These are phyloP conservation scores for Scaptomyza reducta DNA, from an alignment of 2,888 invertebrate genomes.

Conservation along the genomic window DNA sequence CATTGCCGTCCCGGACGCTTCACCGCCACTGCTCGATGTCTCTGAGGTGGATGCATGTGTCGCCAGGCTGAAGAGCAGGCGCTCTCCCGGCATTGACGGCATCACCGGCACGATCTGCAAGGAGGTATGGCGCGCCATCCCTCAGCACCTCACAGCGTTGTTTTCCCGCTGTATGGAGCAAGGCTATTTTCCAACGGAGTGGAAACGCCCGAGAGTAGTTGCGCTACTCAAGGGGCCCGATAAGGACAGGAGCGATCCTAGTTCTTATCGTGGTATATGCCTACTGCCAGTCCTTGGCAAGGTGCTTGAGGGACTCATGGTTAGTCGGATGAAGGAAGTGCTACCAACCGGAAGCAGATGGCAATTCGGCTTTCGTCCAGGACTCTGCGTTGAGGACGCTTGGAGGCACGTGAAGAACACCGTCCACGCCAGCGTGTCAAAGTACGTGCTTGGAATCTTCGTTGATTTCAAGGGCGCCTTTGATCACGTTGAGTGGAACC, in stretches of 20 bases:
- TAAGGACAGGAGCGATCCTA: too few relatives aligned
- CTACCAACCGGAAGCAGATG: too few relatives aligned
- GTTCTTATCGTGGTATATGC: too few relatives aligned
- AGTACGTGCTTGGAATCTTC: constrained; percentile 22
- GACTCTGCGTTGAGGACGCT: background rate
- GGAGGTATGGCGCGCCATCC: too few relatives aligned
- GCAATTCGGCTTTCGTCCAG: too few relatives aligned
- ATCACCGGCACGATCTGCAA: constrained; percentile 22
- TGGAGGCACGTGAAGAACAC: constrained; percentile 11
- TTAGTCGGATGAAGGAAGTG: constrained; percentile 8
- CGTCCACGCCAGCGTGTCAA: constrained; percentile 12
- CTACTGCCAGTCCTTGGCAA: too few relatives aligned
- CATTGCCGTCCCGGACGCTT: background rate
- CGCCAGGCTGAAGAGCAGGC: constrained; percentile 24
- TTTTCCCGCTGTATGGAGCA: constrained; percentile 7
- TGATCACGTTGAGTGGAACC: too few relatives aligned
- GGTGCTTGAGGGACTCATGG: constrained; percentile 31
- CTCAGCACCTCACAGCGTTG: constrained; percentile 17
- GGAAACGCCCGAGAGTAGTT: constrained; percentile 27
- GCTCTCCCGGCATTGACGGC: constrained; percentile 29
- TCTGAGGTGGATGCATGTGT: constrained; percentile 11
- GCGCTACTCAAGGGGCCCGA: too few relatives aligned
- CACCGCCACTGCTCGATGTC: background rate
- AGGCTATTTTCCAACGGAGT: constrained; percentile 12
- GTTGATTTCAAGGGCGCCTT: too few relatives aligned